Base-by-base conservation (phyloP, 2,113 vertebrate species). In the Pelobates fuscus region DNA sequence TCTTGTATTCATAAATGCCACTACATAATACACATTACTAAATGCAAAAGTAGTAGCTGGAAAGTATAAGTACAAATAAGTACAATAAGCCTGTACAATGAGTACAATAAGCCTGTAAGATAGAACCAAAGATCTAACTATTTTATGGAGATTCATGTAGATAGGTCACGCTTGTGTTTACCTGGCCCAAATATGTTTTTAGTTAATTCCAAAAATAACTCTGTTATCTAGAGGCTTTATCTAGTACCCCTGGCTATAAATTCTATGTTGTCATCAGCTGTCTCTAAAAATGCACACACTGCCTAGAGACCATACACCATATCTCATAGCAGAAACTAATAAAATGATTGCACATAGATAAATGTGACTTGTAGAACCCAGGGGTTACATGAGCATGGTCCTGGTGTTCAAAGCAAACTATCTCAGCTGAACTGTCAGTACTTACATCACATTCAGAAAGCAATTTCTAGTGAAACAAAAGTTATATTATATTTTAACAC, bases 201-300 rank as follows among this genome's bases (percentile, higher is more conserved):
- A 32, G 26, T 71, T 62, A 32, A 49, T 41, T 72, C 70, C 44
- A 23, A 72, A 63, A 72, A 72, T 72, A 72, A 27, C 24, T 15
- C 17, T 8, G 32, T 64, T 20, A 20, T 63, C 59, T 24, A 20
- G 15, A 25, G 59, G 59, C 43, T 27, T 54, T 18, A 49, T 46
- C 46, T 54, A 62, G 61, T 12, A 11, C 70, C 46, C 27, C 26
- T 37, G 30, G 70, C 59, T 11, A 72, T 72, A 54, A 32, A 49
- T 61, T 10, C 59, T 63, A n/a, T 52, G 43, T 20, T 72, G 70
- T 60, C 61, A 72, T 72, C 59, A 72, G 70, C 70, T 72, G 60
- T 72, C 70, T 63, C 23, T 0, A 32, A 72, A 70, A 62, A 63
- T 54, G n/a, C 43, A 30, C 43, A 54, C 15, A 37, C 32, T 54